phyloP scores from a whole-genome alignment of 2,888 invertebrate genomes.

The Hedya salicella region DNA sequence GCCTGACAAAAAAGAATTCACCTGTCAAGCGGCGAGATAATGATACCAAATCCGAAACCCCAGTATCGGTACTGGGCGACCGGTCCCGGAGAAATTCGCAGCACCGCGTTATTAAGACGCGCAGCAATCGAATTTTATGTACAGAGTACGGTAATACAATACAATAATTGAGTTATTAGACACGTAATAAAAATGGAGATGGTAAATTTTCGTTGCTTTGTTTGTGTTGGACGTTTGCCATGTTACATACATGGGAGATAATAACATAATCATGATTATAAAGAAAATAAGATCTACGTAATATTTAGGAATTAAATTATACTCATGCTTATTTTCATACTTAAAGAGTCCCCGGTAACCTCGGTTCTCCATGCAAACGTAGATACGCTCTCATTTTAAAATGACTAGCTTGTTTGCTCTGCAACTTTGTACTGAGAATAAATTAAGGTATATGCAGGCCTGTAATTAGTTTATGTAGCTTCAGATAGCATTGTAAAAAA shows the following conservation, averaged over 20 bases:
- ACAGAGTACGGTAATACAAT: conserved; percentile 50
- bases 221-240: background rate
- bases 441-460: too few species aligned
- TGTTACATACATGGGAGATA: background rate
- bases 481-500: too few species aligned
- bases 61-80: conserved; percentile 47
- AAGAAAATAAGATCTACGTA: too few species aligned
- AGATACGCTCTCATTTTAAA: too few species aligned
- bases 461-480: too few species aligned
- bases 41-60: conserved; percentile 48
- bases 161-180: conserved; percentile 20
- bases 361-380: too few species aligned
- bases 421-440: too few species aligned
- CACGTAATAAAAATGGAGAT: background rate
- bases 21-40: conserved; percentile 57
- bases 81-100: conserved; percentile 54
- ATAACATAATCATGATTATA: too few species aligned
- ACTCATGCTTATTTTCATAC: too few species aligned
- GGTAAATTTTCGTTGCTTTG: conserved; percentile 6
- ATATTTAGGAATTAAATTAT: too few species aligned
- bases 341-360: too few species aligned
- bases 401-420: too few species aligned
- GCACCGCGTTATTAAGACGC: conserved; percentile 57
- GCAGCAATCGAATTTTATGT: conserved; percentile 46
- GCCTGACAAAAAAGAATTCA: conserved; percentile 60